phyloP scores from a whole-genome alignment of 2,888 invertebrate genomes.

The Iphiclides podalirius region DNA sequence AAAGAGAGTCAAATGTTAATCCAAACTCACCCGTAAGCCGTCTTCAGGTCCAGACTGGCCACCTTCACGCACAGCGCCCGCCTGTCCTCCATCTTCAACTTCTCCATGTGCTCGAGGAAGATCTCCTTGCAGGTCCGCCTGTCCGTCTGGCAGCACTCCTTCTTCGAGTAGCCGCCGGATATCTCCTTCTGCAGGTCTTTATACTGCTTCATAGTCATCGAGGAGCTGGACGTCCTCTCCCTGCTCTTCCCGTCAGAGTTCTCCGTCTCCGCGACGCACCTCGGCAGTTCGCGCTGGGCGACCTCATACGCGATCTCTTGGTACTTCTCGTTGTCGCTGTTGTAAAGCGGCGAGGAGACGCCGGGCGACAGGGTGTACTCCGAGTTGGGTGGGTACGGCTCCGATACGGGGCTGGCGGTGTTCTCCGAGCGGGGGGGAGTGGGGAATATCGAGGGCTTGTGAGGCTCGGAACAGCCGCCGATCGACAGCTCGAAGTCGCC shows the following conservation, averaged over 20 bases:
- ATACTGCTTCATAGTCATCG: constrained; percentile 46
- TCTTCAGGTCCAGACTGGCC: constrained; percentile 50
- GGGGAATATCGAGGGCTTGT: constrained; percentile 36
- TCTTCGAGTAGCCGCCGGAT: constrained; percentile 47
- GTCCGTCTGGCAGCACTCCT: constrained; percentile 53
- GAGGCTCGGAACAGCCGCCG: constrained; percentile 28
- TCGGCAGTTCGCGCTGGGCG: constrained; percentile 30
- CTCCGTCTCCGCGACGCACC: constrained; percentile 28
- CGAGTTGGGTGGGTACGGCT: constrained; percentile 36
- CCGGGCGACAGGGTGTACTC: constrained; percentile 41
- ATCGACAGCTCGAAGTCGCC: constrained; percentile 28
- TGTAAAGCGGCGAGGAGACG: constrained; percentile 48
- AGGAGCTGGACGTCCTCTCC: constrained; percentile 19
- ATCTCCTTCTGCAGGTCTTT: constrained; percentile 66
- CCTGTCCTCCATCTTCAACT: constrained; percentile 42
- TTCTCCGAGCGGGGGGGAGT: constrained; percentile 61
- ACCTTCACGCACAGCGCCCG: constrained; percentile 51
- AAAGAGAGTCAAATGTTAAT: too few relatives aligned
- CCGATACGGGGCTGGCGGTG: constrained; percentile 52
- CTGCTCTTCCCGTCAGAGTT: constrained; percentile 20
- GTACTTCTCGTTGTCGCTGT: constrained; percentile 57
- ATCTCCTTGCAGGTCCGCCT: constrained; percentile 49
- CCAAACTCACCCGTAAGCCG: constrained; percentile 60
- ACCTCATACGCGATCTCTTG: constrained; percentile 47
- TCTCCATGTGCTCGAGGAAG: constrained; percentile 48